phyloP scores from a whole-genome alignment of 35 echinoderm and acorn worm genomes.

The Strongylocentrotus purpuratus region DNA sequence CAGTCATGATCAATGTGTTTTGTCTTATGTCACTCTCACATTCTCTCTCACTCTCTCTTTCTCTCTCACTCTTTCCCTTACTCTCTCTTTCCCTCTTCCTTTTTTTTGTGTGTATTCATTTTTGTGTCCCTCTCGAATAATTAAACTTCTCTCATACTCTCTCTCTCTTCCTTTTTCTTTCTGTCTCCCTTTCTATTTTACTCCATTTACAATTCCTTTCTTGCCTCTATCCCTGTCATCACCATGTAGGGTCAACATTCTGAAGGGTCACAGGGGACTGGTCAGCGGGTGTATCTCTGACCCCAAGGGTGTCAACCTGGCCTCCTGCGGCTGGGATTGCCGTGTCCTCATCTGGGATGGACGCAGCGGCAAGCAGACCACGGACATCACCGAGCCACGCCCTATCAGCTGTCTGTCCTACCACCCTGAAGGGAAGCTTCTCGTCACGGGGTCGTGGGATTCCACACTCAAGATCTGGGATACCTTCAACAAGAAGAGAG shows the following conservation, averaged over 20 bases:
- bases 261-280: conserved; percentile 75
- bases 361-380: conserved; percentile 54
- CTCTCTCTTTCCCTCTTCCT: too few species aligned
- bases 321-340: conserved; percentile 90
- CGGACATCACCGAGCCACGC: conserved; percentile 68
- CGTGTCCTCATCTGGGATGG: conserved; percentile 83
- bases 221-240: neutral
- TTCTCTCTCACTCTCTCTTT: too few species aligned
- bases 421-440: conserved; percentile 84
- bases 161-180: neutral
- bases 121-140: too few species aligned
- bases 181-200: neutral
- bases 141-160: neutral
- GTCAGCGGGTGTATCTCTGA: conserved; percentile 75
- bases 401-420: conserved; percentile 93
- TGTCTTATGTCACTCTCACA: too few species aligned
- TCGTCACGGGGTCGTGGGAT: conserved; percentile 89
- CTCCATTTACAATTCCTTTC: neutral
- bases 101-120: too few species aligned
- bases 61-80: too few species aligned
- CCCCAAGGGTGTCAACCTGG: conserved; percentile 62
- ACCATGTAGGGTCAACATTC: conserved; percentile 61
- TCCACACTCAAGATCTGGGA: conserved; percentile 90
- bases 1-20: too few species aligned
- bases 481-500: conserved; percentile 82